These are phyloP conservation scores for Morpho achilles DNA, from an alignment of 2,888 invertebrate species.

Conservation along the genomic window DNA sequence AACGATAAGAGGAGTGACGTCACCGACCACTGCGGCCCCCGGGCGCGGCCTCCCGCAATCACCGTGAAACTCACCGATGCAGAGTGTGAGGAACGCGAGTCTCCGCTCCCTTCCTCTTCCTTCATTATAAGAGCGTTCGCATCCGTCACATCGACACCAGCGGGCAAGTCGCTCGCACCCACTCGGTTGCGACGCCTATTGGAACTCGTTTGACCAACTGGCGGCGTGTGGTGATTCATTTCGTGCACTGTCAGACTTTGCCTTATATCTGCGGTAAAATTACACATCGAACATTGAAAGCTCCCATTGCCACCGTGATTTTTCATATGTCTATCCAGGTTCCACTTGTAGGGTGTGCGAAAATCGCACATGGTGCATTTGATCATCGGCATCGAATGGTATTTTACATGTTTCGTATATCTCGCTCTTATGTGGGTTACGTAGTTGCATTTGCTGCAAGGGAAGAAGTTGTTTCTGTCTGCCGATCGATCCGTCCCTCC, in stretches of 20 bases:
- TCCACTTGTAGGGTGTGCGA: slow-evolving; percentile 95
- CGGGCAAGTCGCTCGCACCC: slow-evolving; percentile 83
- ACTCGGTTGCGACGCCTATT: slow-evolving; percentile 85
- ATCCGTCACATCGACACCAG: slow-evolving; percentile 45
- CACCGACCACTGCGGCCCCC: slow-evolving; percentile 43
- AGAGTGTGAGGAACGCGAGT: slow-evolving; percentile 67
- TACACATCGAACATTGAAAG: slow-evolving; percentile 91
- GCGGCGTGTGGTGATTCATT: slow-evolving; percentile 93
- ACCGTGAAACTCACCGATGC: slow-evolving; percentile 60
- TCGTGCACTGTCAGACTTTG: slow-evolving; percentile 95
- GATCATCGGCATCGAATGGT: slow-evolving; percentile 96
- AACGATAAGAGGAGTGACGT: slow-evolving; percentile 57
- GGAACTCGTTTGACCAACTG: slow-evolving; percentile 82
- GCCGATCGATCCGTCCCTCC: slow-evolving; percentile 86
- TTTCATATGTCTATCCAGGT: slow-evolving; percentile 95
- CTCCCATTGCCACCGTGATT: slow-evolving; percentile 93
- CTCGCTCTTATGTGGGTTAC: slow-evolving; percentile 93
- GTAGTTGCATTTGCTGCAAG: slow-evolving; percentile 95
- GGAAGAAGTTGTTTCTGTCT: slow-evolving; percentile 87
- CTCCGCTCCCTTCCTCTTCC: slow-evolving; percentile 74
- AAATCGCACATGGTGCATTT: slow-evolving; percentile 97
- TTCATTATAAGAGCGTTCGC: slow-evolving; percentile 52
- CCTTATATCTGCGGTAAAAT: slow-evolving; percentile 94
- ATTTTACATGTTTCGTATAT: slow-evolving; percentile 95
- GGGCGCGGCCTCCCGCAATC: slow-evolving; percentile 49